Evolutionary conservation across 2,113 vertebrate genomes (phyloP), one percentile per base, ranked within the genome.

Genomic region (Hemichromis elongatus): DNA sequence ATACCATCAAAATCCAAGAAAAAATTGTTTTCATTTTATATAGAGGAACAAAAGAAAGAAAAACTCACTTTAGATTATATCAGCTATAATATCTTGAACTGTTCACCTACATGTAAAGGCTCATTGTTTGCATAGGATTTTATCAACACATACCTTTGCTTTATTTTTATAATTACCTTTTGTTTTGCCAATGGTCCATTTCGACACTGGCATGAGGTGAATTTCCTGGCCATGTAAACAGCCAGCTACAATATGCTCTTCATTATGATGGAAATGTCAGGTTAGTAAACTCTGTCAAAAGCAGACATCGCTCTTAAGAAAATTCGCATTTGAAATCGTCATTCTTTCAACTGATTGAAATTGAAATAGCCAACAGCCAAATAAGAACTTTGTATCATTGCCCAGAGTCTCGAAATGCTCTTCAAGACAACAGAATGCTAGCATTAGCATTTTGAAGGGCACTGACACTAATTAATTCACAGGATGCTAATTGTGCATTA

Each of bases 391-490:
- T 91, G 73, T 79, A 82, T 89, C 89, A 85, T 73, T 88, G 83
- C 79, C 86, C 83, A 85, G 91, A 80, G 89, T 87, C 89, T 92
- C 56, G 42, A 82, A 90, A 88, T 90, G 91, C 86, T 86, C 89
- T 87, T 87, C 80, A 93, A 95, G 90, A 94, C 94, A 92, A 93
- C 93, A 95, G 93, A 94, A 95, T 93, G 93, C 94, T 94, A 94
- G 91, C 94, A 95, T 95, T 95, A 95, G 95, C 94, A 95, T 96
- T 96, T 95, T 96, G 95, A 96, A 96, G 95, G 95, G 93, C 94
- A 96, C 91, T 95, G 94, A 95, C 94, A 95, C 93, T 96, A 96
- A 96, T 96, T 94, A 95, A 96, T 96, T 95, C 94, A 92, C 93
- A 90, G 91, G 93, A 95, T 95, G 93, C 94, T 95, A 96, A 96